A percentile compares a stretch with the other conserved stretches of the same genome.
phyloP scores from a whole-genome alignment of 1,140 invertebrate genomes.

The Sinella curviseta region DNA sequence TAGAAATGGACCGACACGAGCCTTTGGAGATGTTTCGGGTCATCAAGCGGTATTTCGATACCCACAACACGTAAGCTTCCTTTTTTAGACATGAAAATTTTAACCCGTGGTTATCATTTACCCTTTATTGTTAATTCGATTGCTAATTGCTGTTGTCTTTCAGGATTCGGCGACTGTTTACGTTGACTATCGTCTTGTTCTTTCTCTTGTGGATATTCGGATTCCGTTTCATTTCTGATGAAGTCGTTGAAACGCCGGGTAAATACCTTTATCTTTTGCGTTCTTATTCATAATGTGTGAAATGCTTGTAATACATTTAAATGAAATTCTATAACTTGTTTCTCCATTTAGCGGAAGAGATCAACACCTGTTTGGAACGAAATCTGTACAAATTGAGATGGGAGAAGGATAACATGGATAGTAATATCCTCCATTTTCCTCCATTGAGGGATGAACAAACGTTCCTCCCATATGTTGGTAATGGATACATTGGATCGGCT shows the following conservation, averaged over 20 bases:
- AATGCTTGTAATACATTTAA: neutral
- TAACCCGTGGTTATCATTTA: neutral
- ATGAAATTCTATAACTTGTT: neutral
- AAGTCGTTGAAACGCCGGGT: slow-evolving; percentile 56
- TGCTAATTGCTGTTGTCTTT: slow-evolving; percentile 48
- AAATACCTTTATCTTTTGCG: slow-evolving; percentile 45
- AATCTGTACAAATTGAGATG: slow-evolving; percentile 63
- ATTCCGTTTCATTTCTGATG: slow-evolving; percentile 63
- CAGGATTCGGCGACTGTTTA: slow-evolving; percentile 66
- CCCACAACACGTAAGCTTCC: slow-evolving; percentile 43
- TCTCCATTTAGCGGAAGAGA: neutral
- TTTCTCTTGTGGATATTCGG: slow-evolving; percentile 67
- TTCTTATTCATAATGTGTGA: slow-evolving; percentile 29
- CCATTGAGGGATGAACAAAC: slow-evolving; percentile 60
- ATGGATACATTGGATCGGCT: slow-evolving; percentile 71
- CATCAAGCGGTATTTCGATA: slow-evolving; percentile 40
- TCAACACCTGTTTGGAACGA: slow-evolving; percentile 65
- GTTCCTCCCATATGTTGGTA: slow-evolving; percentile 75
- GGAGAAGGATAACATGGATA: slow-evolving; percentile 66
- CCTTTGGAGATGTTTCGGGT: slow-evolving; percentile 24
- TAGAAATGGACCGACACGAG: slow-evolving; percentile 11
- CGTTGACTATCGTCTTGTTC: slow-evolving; percentile 63
- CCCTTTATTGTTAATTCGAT: neutral
- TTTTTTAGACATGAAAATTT: neutral
- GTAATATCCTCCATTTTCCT: slow-evolving; percentile 66